These are phyloP conservation scores for Spodoptera litura DNA, from an alignment of 1,140 invertebrate species.

Conservation along the genomic window DNA sequence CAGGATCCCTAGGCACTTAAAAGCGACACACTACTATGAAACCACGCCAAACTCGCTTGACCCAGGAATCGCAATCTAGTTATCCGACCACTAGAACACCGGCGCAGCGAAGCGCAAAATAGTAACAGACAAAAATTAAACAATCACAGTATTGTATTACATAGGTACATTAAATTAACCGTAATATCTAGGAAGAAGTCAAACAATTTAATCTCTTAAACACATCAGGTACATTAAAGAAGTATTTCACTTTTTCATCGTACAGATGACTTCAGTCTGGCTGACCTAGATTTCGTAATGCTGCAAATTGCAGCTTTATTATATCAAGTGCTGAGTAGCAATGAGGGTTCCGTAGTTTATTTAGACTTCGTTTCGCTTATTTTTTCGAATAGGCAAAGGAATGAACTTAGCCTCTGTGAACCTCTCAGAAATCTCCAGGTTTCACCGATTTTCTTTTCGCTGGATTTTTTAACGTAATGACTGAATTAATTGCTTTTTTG, in stretches of 20 bases:
- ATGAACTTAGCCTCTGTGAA: background rate
- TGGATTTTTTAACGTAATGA: too few relatives aligned
- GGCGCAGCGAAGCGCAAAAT: too few relatives aligned
- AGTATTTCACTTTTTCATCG: constrained; percentile 23
- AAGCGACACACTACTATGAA: too few relatives aligned
- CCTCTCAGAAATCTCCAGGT: background rate
- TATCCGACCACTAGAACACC: too few relatives aligned
- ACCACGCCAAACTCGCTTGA: too few relatives aligned
- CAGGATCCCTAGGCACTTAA: too few relatives aligned
- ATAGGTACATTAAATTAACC: background rate
- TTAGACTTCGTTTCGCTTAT: background rate
- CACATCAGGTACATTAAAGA: constrained; percentile 10
- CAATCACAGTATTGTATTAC: background rate
- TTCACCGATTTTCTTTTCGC: too few relatives aligned
- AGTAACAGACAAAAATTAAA: too few relatives aligned
- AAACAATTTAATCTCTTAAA: constrained; percentile 17
- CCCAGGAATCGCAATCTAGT: too few relatives aligned
- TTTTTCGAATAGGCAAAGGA: too few relatives aligned
- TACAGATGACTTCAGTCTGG: background rate
- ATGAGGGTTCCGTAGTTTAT: constrained; percentile 18
- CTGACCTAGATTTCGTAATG: constrained; percentile 40
- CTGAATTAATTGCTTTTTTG: too few relatives aligned
- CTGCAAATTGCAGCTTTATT: constrained; percentile 27
- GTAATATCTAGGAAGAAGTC: constrained; percentile 16
- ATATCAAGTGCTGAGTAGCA: constrained; percentile 13